Evolutionary conservation across 2,888 invertebrate species (phyloP).

Genomic region (Campaea margaritaria): DNA sequence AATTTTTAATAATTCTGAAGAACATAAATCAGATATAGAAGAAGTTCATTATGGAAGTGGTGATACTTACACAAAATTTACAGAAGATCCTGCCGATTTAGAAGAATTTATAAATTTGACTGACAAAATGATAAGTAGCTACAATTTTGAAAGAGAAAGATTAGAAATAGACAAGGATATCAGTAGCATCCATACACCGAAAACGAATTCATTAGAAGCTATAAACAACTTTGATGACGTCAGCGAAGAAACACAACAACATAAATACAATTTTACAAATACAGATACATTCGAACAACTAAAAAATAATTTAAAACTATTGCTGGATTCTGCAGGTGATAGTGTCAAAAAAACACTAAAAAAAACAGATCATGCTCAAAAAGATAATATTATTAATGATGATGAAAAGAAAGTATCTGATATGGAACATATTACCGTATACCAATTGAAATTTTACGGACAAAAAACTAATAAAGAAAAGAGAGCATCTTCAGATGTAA

Average conservation of each 20-base stretch:
- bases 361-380: constrained; percentile 15
- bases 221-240: constrained; percentile 52
- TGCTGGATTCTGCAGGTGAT: constrained; percentile 61
- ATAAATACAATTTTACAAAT: constrained; percentile 64
- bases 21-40: constrained; percentile 55
- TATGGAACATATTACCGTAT: constrained; percentile 77
- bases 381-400: constrained; percentile 41
- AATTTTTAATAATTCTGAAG: constrained; percentile 59
- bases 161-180: constrained; percentile 54
- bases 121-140: constrained; percentile 67
- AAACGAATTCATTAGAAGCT: constrained; percentile 72
- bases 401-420: constrained; percentile 61
- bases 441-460: constrained; percentile 66
- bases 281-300: constrained; percentile 69
- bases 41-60: constrained; percentile 67
- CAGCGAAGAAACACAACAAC: constrained; percentile 26
- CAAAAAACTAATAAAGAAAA: constrained; percentile 39
- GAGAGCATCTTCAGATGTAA: constrained; percentile 20
- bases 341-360: constrained; percentile 37
- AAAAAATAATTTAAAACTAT: constrained; percentile 67
- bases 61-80: constrained; percentile 79
- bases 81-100: constrained; percentile 72
- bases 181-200: constrained; percentile 69
- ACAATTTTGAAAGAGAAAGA: constrained; percentile 47
- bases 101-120: constrained; percentile 77